phyloP scores from a whole-genome alignment of 2,888 invertebrate genomes.

The Sialis lutaria region DNA sequence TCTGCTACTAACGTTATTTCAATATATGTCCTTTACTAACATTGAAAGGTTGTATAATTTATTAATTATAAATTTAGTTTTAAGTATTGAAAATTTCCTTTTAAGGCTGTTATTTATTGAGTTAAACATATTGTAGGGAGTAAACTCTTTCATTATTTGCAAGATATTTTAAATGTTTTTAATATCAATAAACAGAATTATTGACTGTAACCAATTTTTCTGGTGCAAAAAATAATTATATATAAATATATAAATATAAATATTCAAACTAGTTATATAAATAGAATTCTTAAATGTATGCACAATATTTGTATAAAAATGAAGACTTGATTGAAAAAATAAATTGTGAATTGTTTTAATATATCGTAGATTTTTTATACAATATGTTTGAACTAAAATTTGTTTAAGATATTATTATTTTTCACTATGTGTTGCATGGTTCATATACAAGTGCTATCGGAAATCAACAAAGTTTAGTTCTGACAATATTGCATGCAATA shows the following conservation, averaged over 20 bases:
- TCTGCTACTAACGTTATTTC: too few species aligned
- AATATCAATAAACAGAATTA: background rate
- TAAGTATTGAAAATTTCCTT: too few species aligned
- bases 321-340: conserved; percentile 13
- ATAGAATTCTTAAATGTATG: conserved; percentile 5
- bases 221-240: background rate
- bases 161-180: background rate
- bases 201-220: conserved; percentile 2
- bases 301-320: conserved; percentile 9
- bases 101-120: too few species aligned
- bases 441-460: background rate
- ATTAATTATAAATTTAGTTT: too few species aligned
- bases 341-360: conserved; percentile 15
- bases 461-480: too few species aligned
- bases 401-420: background rate
- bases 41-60: too few species aligned
- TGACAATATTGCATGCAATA: too few species aligned
- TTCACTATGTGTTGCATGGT: background rate
- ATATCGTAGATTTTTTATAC: conserved; percentile 4
- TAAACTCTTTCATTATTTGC: background rate
- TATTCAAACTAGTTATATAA: conserved; percentile 1
- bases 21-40: too few species aligned
- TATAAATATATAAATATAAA: background rate
- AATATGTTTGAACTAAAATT: background rate
- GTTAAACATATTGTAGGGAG: too few species aligned